These are phyloP conservation scores for Pararge aegeria DNA, from an alignment of 1,140 invertebrate species.

Conservation along the genomic window DNA sequence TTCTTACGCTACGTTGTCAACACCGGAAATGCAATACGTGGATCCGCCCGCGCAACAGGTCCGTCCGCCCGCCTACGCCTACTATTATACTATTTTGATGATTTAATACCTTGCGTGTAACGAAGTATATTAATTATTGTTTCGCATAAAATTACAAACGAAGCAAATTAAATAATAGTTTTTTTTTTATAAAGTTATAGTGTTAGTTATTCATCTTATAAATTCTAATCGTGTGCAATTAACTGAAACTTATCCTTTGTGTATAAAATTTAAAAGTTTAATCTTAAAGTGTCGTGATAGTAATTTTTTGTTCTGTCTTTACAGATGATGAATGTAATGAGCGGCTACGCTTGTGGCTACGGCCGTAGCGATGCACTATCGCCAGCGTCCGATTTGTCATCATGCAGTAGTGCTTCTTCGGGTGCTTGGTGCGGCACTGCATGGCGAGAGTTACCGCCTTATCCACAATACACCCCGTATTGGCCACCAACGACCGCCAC, in stretches of 20 bases:
- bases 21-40: constrained; percentile 75
- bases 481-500: constrained; percentile 52
- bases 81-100: constrained; percentile 21
- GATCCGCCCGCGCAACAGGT: constrained; percentile 75
- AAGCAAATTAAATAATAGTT: too few relatives aligned
- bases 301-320: constrained; percentile 34
- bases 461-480: constrained; percentile 62
- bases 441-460: constrained; percentile 61
- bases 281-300: too few relatives aligned
- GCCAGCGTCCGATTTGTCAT: constrained; percentile 66
- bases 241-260: too few relatives aligned
- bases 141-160: too few relatives aligned
- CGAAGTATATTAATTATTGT: too few relatives aligned
- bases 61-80: constrained; percentile 58
- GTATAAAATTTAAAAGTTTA: background rate
- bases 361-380: constrained; percentile 63
- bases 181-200: too few relatives aligned
- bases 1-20: constrained; percentile 70
- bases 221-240: too few relatives aligned
- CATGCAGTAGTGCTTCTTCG: constrained; percentile 69
- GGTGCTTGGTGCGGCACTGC: constrained; percentile 54
- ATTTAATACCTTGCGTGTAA: background rate
- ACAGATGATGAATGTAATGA: constrained; percentile 71
- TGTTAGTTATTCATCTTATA: too few relatives aligned
- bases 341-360: constrained; percentile 58